Evolutionary conservation across 2,113 vertebrate genomes (phyloP).

Genomic region (Mionectes macconnelli): DNA sequence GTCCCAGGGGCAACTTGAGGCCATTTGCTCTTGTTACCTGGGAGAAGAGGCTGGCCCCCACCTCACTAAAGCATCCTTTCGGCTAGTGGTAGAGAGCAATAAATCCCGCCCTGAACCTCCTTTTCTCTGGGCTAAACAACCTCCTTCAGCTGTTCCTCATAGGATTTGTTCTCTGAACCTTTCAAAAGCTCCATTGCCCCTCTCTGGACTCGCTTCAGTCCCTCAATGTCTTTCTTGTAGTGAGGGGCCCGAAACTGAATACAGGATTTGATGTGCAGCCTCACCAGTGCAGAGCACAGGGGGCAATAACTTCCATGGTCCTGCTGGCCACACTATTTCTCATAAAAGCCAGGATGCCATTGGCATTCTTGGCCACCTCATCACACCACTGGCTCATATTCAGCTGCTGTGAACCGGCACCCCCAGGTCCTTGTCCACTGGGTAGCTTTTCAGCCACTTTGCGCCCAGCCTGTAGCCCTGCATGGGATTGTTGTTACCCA

Average conservation of each 20-base stretch:
- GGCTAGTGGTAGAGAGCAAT: rapidly evolving
- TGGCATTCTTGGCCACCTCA: neutral
- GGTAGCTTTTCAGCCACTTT: neutral
- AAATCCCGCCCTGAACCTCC: neutral
- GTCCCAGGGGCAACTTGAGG: neutral
- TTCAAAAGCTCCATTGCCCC: neutral
- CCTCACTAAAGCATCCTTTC: neutral
- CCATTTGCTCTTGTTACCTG: neutral
- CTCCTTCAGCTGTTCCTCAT: neutral
- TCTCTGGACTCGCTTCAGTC: rapidly evolving
- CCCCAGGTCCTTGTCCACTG: rapidly evolving
- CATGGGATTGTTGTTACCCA: neutral
- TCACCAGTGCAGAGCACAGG: neutral
- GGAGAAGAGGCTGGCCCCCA: neutral
- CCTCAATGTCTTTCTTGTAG: neutral
- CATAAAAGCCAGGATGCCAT: neutral
- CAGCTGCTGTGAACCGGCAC: neutral
- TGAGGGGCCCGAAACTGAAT: neutral
- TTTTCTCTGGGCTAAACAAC: neutral
- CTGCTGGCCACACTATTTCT: neutral
- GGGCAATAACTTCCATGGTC: neutral
- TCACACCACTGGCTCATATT: neutral
- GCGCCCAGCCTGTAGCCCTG: rapidly evolving
- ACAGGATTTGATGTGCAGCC: rapidly evolving
- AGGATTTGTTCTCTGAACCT: neutral